phyloP scores from a whole-genome alignment of 1,140 invertebrate species.

The Ylistrum balloti region DNA sequence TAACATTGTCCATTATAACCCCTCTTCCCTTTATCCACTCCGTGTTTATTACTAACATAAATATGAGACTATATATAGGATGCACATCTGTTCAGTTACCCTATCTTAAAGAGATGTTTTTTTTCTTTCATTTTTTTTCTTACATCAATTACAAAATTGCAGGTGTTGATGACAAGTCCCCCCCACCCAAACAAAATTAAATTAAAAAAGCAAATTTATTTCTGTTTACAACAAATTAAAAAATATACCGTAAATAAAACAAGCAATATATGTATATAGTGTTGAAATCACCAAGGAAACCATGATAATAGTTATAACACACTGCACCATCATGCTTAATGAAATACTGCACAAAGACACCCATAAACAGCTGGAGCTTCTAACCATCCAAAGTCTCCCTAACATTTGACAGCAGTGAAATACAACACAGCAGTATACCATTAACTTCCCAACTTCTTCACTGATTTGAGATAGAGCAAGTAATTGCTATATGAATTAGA shows the following conservation, averaged over 20 bases:
- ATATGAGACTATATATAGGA: not conserved
- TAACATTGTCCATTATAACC: not conserved
- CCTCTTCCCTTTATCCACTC: not conserved
- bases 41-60: not conserved
- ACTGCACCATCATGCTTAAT: not conserved
- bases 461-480: not conserved
- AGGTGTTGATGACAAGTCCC: too few species aligned
- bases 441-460: not conserved
- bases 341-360: not conserved
- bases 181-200: too few species aligned
- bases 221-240: too few species aligned
- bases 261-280: not conserved
- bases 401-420: not conserved
- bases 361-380: not conserved
- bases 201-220: too few species aligned
- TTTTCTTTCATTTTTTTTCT: too few species aligned
- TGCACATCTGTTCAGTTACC: not conserved
- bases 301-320: not conserved
- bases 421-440: not conserved
- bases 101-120: too few species aligned
- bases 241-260: too few species aligned
- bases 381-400: not conserved
- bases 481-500: not conserved
- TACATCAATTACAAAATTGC: too few species aligned
- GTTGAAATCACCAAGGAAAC: not conserved